Conservation (phyloP, 1,140 invertebrate species). For the Aphelenchoides avenae region DNA sequence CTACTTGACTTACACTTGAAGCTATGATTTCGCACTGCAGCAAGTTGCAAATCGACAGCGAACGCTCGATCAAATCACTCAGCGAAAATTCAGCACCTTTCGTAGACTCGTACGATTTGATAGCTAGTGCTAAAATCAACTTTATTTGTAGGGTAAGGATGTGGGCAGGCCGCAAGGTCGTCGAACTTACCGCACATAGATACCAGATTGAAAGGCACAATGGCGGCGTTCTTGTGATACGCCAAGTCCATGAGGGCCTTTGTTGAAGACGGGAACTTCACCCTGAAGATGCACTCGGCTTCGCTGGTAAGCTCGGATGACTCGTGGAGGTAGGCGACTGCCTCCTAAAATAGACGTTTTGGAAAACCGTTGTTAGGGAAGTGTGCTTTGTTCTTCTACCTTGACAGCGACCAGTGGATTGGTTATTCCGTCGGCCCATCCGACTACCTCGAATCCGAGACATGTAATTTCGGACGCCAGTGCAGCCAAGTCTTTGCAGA, state of each 20-base stretch:
- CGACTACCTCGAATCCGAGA: conserved; percentile 22
- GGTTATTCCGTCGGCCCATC: conserved; percentile 7
- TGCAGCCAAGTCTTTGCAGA: conserved; percentile 4
- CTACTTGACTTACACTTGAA: conserved; percentile 16
- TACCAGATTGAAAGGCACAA: conserved; percentile 13
- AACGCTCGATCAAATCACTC: background rate
- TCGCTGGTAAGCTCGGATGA: too few species aligned
- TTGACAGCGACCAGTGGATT: background rate
- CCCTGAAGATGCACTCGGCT: too few species aligned
- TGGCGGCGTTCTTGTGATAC: conserved; percentile 25
- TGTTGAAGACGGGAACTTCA: too few species aligned
- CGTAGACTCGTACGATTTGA: background rate
- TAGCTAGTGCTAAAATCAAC: conserved; percentile 1
- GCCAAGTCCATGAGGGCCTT: conserved; percentile 17
- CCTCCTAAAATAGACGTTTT: too few species aligned
- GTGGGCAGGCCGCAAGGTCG: background rate
- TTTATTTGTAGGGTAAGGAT: background rate
- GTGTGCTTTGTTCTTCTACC: too few species aligned
- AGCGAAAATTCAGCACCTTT: background rate
- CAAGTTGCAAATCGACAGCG: conserved; percentile 5
- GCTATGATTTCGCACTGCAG: conserved; percentile 20
- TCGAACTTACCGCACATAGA: conserved; percentile 16
- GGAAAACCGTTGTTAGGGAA: too few species aligned
- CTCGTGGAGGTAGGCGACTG: too few species aligned
- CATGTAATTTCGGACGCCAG: conserved; percentile 14